A percentile compares a stretch with the other conserved stretches of the same genome.
Evolutionary conservation across 2,797 vertebrate genomes (phyloP).

Genomic region (Urophycis tenuis): DNA sequence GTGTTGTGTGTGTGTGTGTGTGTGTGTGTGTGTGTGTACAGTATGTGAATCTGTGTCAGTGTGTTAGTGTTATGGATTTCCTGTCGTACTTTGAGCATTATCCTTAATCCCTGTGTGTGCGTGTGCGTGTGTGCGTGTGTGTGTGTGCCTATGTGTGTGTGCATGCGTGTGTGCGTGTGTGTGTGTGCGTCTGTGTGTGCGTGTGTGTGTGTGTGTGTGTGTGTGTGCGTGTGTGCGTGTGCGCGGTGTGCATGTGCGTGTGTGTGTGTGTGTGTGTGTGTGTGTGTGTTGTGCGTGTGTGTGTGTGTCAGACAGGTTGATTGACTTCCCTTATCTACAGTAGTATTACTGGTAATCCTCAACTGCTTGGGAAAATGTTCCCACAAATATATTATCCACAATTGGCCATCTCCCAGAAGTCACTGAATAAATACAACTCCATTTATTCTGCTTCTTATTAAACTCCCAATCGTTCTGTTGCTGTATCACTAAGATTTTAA

Average conservation of each 20-base stretch:
- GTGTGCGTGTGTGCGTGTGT: too few relatives aligned
- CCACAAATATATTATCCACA: constrained; percentile 26
- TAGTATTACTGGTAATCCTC: constrained; percentile 12
- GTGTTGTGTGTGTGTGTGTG: background rate
- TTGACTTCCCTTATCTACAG: constrained; percentile 4
- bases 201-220: too few relatives aligned
- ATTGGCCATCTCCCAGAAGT: constrained; percentile 17
- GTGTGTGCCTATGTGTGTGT: too few relatives aligned
- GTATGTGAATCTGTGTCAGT: background rate
- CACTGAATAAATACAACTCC: background rate
- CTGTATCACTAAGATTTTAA: background rate
- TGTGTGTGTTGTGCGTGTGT: background rate
- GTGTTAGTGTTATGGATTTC: background rate
- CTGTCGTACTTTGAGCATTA: constrained; percentile 1
- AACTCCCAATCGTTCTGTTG: background rate
- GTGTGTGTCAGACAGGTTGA: background rate
- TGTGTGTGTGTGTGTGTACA: constrained; percentile 1
- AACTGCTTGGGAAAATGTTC: constrained; percentile 24
- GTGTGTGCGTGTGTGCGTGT: background rate
- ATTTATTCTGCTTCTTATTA: background rate
- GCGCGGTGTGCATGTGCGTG: too few relatives aligned
- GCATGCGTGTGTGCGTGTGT: too few relatives aligned
- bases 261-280: too few relatives aligned
- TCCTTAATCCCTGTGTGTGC: background rate
- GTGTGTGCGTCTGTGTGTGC: too few relatives aligned